Conservation (phyloP, 1,140 invertebrate species). For the Helicoverpa zea region DNA sequence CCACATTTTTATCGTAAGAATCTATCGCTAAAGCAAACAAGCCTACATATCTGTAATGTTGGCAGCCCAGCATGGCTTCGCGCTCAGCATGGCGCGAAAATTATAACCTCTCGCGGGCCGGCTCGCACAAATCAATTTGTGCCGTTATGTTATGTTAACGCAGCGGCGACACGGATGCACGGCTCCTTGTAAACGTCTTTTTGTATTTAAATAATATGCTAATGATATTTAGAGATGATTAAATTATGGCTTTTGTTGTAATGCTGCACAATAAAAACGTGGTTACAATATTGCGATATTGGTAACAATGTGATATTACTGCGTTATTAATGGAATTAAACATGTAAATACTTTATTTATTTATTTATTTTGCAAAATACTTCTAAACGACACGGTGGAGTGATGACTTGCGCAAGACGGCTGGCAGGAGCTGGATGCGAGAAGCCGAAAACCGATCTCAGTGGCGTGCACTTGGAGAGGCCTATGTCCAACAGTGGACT, state of each 20-base stretch:
- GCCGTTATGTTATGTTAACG: conserved; percentile 51
- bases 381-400: no score
- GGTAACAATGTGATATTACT: no score
- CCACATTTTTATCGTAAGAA: conserved; percentile 27
- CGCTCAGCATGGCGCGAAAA: conserved; percentile 55
- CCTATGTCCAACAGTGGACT: no score
- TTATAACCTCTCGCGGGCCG: conserved; percentile 52
- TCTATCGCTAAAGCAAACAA: conserved; percentile 42
- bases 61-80: conserved; percentile 51
- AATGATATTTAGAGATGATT: conserved; percentile 28
- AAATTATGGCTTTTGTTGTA: background rate
- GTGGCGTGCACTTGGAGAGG: no score
- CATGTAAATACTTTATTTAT: no score
- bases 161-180: conserved; percentile 44
- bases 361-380: no score
- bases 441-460: no score
- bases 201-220: conserved; percentile 18
- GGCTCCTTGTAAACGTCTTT: conserved; percentile 20
- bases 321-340: no score
- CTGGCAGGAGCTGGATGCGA: no score
- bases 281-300: no score
- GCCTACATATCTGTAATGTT: conserved; percentile 42
- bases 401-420: no score
- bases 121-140: conserved; percentile 51
- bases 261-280: no score